phyloP scores from a whole-genome alignment of 2,888 invertebrate genomes.

The Lysandra coridon region DNA sequence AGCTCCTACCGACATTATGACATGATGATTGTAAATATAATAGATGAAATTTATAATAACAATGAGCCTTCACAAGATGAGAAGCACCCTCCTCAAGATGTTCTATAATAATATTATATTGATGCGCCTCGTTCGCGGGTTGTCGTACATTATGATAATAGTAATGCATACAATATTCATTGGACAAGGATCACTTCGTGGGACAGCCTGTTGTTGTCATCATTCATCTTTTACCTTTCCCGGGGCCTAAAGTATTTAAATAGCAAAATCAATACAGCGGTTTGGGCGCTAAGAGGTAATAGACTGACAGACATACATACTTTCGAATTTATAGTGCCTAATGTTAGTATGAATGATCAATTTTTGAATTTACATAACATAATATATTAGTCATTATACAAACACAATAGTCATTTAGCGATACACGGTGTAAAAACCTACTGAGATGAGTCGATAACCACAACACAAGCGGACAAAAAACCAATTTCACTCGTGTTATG shows the following conservation, averaged over 20 bases:
- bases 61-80: not conserved
- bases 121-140: slow-evolving; percentile 62
- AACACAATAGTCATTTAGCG: not conserved
- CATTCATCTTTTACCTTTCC: not conserved
- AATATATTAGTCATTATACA: not conserved
- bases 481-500: slow-evolving; percentile 28
- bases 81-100: not conserved
- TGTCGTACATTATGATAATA: slow-evolving; percentile 63
- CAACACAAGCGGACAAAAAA: slow-evolving; percentile 1
- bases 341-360: too few species aligned
- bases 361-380: not conserved
- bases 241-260: too few species aligned
- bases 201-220: not conserved
- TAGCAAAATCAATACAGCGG: too few species aligned
- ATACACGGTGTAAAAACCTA: not conserved
- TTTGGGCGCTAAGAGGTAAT: too few species aligned
- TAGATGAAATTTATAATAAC: not conserved
- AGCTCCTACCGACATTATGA: not conserved
- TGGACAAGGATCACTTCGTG: slow-evolving; percentile 50
- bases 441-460: not conserved
- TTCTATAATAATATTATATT: slow-evolving; percentile 58
- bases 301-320: too few species aligned
- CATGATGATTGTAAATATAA: not conserved
- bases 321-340: too few species aligned
- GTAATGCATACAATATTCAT: slow-evolving; percentile 66